A percentile compares a stretch with the other conserved stretches of the same genome.
phyloP scores from a whole-genome alignment of 2,113 vertebrate species.

The Malurus melanocephalus region DNA sequence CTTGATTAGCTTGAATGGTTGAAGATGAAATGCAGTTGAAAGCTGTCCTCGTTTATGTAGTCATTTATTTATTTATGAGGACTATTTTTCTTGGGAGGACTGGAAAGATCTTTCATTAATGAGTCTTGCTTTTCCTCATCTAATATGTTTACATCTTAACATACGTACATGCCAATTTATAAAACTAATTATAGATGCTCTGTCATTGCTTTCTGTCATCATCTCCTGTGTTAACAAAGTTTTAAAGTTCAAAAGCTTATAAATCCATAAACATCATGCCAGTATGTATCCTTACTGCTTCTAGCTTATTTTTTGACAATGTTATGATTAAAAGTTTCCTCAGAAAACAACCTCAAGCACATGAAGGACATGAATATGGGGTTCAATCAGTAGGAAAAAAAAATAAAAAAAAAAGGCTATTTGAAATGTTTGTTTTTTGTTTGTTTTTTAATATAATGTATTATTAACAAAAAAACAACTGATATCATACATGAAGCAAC shows the following conservation, averaged over 20 bases:
- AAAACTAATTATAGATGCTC: not conserved
- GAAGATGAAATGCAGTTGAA: not conserved
- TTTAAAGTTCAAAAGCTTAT: not conserved
- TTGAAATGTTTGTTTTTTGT: too few species aligned
- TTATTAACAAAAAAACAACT: too few species aligned
- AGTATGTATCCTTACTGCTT: not conserved
- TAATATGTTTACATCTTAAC: not conserved
- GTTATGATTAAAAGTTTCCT: not conserved
- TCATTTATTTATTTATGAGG: not conserved
- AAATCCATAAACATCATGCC: not conserved
- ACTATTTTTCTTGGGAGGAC: not conserved
- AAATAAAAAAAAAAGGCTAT: too few species aligned
- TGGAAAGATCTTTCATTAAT: not conserved
- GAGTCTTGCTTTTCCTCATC: not conserved
- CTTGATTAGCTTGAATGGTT: not conserved
- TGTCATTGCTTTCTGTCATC: not conserved
- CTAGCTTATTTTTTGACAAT: not conserved
- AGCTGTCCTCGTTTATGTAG: not conserved
- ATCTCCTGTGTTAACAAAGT: not conserved
- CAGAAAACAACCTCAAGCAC: constrained; percentile 6
- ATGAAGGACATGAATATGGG: not conserved
- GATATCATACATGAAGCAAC: not conserved
- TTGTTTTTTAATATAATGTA: too few species aligned
- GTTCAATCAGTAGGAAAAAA: not conserved
- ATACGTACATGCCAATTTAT: fast-evolving